Percentiles rank a stretch among this genome's conserved stretches.
phyloP scores from a whole-genome alignment of 2,888 invertebrate genomes.

The Pyrochroa serraticornis region DNA sequence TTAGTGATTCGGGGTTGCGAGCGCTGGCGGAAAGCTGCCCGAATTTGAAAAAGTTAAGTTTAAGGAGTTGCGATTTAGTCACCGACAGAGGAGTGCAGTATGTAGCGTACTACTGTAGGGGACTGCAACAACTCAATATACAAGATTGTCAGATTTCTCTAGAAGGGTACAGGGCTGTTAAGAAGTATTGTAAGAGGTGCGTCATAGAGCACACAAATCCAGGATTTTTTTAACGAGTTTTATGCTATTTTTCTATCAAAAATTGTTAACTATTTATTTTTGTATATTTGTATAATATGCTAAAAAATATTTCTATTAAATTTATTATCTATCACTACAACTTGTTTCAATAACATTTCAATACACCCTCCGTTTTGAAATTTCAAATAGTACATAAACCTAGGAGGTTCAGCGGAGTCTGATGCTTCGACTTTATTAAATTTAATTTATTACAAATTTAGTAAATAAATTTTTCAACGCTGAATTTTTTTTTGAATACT shows the following conservation, averaged over 20 bases:
- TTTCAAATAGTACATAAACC: too few relatives aligned
- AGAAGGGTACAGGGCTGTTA: conserved; percentile 88
- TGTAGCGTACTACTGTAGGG: conserved; percentile 88
- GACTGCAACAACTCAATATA: conserved; percentile 88
- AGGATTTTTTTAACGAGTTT: conserved; percentile 75
- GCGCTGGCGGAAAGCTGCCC: conserved; percentile 89
- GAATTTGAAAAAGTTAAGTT: conserved; percentile 86
- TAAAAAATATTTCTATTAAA: conserved; percentile 25
- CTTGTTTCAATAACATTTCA: too few relatives aligned
- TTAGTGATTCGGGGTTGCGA: conserved; percentile 86
- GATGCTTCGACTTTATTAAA: too few relatives aligned
- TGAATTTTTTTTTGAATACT: too few relatives aligned
- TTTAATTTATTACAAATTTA: too few relatives aligned
- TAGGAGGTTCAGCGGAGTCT: too few relatives aligned
- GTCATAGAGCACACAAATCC: conserved; percentile 96
- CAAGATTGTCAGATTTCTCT: conserved; percentile 91
- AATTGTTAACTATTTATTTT: conserved; percentile 30
- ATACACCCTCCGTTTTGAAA: too few relatives aligned
- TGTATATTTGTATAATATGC: conserved; percentile 30
- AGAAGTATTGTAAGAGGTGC: conserved; percentile 90
- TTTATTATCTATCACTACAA: conserved; percentile 4
- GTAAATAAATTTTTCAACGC: too few relatives aligned
- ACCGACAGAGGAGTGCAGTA: conserved; percentile 88
- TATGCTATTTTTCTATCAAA: conserved; percentile 14
- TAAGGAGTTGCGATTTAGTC: conserved; percentile 89